A percentile compares a stretch with the other conserved stretches of the same genome.
Conservation (phyloP, 2,113 vertebrate species). For the Amblyornis subalaris region DNA sequence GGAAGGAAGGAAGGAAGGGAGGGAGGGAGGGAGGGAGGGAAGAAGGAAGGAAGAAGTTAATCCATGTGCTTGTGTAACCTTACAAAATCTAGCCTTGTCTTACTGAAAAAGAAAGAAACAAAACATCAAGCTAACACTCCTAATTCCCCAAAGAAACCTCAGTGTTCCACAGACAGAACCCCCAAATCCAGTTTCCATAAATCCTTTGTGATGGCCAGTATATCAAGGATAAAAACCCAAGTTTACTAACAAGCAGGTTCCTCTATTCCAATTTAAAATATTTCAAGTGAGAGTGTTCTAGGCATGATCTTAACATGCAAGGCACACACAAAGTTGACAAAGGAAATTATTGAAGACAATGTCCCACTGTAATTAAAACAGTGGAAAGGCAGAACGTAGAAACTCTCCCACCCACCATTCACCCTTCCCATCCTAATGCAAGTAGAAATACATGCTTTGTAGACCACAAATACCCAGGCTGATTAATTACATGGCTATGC, state of each 20-base stretch:
- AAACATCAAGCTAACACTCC: rapidly evolving
- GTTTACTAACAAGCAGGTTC: neutral
- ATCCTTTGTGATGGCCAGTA: neutral
- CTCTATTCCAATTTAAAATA: neutral
- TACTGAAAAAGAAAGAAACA: neutral
- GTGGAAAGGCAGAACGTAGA: constrained; percentile 37
- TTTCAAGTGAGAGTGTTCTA: neutral
- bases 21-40: neutral
- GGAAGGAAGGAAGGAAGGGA: too few species aligned
- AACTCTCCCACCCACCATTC: constrained; percentile 55
- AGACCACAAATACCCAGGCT: constrained; percentile 55
- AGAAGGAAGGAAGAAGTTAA: neutral
- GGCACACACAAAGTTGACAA: constrained; percentile 56
- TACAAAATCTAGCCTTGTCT: neutral
- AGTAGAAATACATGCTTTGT: constrained; percentile 58
- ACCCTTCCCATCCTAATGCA: constrained; percentile 49
- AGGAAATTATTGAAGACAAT: constrained; percentile 63
- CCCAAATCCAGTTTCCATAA: neutral
- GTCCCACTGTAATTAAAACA: constrained; percentile 66
- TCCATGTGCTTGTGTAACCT: neutral
- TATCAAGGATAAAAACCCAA: neutral
- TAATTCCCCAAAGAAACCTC: neutral
- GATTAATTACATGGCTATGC: constrained; percentile 70
- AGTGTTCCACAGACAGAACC: neutral
- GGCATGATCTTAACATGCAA: constrained; percentile 45